Conservation (phyloP, 2,888 invertebrate species). For the Caenorhabditis parvicauda region DNA sequence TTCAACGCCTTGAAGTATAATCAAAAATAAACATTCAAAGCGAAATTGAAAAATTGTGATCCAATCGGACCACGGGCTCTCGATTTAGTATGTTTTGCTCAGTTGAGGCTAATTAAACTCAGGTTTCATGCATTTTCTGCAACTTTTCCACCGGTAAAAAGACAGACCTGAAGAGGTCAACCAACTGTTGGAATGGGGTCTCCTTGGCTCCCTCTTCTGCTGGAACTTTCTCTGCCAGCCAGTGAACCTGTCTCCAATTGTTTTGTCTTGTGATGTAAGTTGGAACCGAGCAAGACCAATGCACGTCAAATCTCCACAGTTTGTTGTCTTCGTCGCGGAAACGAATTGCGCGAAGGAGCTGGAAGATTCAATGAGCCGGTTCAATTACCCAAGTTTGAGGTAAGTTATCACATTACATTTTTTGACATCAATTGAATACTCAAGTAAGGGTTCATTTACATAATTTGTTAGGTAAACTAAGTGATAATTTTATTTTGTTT, state of each 20-base stretch:
- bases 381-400: too few relatives aligned
- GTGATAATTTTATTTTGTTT: too few relatives aligned
- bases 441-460: too few relatives aligned
- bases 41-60: too few relatives aligned
- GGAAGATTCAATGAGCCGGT: too few relatives aligned
- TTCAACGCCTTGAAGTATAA: not conserved
- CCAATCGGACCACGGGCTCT: too few relatives aligned
- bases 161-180: conserved; percentile 22
- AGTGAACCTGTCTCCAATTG: conserved; percentile 62
- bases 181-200: conserved; percentile 26
- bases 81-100: not conserved
- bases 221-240: conserved; percentile 56
- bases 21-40: too few relatives aligned
- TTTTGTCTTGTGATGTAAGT: conserved; percentile 55
- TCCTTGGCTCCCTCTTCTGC: conserved; percentile 37
- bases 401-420: too few relatives aligned
- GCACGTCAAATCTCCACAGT: conserved; percentile 52
- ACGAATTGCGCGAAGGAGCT: conserved; percentile 38
- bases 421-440: too few relatives aligned
- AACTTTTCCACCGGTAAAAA: not conserved
- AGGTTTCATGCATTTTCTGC: not conserved
- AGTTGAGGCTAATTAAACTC: not conserved
- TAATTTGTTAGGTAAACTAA: too few relatives aligned
- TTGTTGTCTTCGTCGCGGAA: conserved; percentile 47
- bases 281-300: conserved; percentile 60